Conservation (phyloP, 2,797 vertebrate species). For the Passerculus sandwichensis region DNA sequence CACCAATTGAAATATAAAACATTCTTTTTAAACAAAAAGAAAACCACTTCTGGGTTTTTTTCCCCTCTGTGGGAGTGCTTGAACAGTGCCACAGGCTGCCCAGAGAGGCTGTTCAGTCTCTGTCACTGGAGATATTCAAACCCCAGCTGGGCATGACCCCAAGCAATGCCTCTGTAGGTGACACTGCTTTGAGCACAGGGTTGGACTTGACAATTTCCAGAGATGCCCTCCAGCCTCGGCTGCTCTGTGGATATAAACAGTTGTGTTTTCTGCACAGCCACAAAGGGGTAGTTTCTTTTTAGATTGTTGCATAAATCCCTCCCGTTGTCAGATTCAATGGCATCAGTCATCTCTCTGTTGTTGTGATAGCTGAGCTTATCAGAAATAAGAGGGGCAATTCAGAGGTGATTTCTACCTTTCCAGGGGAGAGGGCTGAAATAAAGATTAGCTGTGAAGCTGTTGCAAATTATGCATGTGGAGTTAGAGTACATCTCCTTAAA, state of each 20-base stretch:
- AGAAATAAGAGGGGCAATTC: not conserved
- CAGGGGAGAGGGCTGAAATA: not conserved
- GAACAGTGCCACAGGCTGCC: not conserved
- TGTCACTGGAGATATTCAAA: not conserved
- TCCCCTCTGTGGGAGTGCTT: not conserved
- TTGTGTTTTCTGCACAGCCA: not conserved
- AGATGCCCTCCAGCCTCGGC: not conserved
- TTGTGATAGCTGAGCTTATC: not conserved
- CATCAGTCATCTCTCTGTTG: not conserved
- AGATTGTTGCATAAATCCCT: not conserved
- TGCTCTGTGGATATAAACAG: not conserved
- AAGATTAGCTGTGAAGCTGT: not conserved
- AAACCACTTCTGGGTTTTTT: not conserved
- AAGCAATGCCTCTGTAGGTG: not conserved
- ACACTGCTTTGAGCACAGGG: not conserved
- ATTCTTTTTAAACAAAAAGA: not conserved
- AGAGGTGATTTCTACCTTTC: conserved; percentile 3
- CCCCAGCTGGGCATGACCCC: not conserved
- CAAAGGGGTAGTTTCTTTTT: not conserved
- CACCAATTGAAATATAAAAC: not conserved
- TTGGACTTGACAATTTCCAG: not conserved
- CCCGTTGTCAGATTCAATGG: not conserved
- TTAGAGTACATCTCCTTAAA: not conserved
- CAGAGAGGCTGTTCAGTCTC: not conserved
- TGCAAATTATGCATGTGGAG: not conserved